phyloP scores from a whole-genome alignment of 1,140 invertebrate species.

The Trialeurodes vaporariorum region DNA sequence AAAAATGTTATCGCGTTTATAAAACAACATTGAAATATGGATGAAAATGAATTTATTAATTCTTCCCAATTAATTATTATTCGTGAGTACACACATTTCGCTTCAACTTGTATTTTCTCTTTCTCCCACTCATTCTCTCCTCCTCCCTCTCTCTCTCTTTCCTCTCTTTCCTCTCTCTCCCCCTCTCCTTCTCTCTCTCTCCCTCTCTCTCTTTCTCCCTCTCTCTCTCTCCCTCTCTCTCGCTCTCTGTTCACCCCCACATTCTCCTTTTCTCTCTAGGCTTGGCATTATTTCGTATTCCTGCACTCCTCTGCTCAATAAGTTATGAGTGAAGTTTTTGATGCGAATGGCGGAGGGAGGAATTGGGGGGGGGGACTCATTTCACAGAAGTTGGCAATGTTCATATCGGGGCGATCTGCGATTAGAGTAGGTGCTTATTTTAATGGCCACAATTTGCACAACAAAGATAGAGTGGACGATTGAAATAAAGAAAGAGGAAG shows the following conservation, averaged over 20 bases:
- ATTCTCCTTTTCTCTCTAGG: no score
- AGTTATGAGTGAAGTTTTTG: not conserved
- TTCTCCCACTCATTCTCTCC: not conserved
- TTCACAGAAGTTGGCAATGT: not conserved
- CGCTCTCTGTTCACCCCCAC: no score
- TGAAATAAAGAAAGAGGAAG: not conserved
- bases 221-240: no score
- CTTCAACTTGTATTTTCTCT: not conserved
- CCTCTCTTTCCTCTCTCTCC: no score
- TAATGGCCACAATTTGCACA: not conserved
- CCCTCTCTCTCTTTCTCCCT: no score
- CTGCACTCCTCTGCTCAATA: no score
- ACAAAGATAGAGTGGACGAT: not conserved
- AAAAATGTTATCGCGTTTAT: not conserved
- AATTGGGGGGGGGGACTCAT: no score
- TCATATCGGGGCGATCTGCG: not conserved
- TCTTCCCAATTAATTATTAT: not conserved
- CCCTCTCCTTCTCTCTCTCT: no score
- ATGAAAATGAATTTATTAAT: not conserved
- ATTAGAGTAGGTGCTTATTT: not conserved
- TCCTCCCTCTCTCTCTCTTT: not conserved
- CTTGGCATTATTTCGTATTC: no score
- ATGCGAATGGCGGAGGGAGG: not conserved
- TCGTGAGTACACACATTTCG: not conserved
- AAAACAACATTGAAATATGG: not conserved